Conservation (phyloP, 2,113 vertebrate genomes). For the Plectropomus leopardus region DNA sequence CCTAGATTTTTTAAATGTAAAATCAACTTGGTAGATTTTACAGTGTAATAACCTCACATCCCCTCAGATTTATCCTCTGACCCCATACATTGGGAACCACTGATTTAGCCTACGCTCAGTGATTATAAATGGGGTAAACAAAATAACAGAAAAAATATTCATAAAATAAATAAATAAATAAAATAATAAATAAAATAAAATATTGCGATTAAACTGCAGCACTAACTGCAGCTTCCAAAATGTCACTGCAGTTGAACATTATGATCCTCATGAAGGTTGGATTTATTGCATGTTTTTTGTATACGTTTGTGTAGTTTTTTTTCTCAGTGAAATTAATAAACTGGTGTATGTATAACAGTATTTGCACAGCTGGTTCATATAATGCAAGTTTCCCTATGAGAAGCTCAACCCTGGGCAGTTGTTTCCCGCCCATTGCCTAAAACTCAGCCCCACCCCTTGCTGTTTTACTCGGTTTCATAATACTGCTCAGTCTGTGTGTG, state of each 20-base stretch:
- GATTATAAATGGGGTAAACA: not conserved
- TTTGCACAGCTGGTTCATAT: constrained; percentile 30
- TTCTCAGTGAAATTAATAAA: not conserved
- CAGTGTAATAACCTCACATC: too few species aligned
- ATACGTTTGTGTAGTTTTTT: not conserved
- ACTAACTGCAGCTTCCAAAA: not conserved
- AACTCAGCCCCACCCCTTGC: constrained; percentile 69
- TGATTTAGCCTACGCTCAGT: not conserved
- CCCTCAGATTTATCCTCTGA: not conserved
- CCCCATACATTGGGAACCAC: not conserved
- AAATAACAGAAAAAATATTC: not conserved
- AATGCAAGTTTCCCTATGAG: constrained; percentile 31
- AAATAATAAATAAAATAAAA: too few species aligned
- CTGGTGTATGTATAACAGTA: not conserved
- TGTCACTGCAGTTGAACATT: too few species aligned
- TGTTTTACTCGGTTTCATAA: constrained; percentile 68
- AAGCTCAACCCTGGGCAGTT: constrained; percentile 52
- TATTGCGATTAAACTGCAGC: not conserved
- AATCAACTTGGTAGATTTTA: too few species aligned
- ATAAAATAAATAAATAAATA: too few species aligned
- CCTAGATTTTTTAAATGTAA: too few species aligned
- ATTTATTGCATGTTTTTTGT: not conserved
- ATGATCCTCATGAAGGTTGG: not conserved
- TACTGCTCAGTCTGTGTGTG: constrained; percentile 36
- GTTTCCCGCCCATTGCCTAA: constrained; percentile 76